Evolutionary conservation across 2,797 vertebrate species (phyloP), one percentile per base, ranked within the genome.

Genomic region (Lacerta bilineata): DNA sequence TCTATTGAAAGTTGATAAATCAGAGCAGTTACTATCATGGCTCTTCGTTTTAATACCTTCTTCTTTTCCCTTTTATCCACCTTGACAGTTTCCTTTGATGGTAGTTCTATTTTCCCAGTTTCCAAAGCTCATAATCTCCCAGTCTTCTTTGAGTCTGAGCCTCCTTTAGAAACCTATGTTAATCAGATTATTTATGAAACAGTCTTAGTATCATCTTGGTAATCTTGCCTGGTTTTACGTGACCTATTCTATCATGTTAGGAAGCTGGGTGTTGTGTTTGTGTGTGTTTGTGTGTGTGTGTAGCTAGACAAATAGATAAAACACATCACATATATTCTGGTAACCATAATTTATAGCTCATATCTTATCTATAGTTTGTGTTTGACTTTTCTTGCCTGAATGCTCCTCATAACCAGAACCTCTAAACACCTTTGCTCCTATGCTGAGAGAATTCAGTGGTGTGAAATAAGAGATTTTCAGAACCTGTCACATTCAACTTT

Each of bases 91-190:
- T 92, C 89, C 93, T 94, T 94, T 95, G 94, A 92, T 90, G 91
- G 89, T 94, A 95, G 93, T 95, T 96, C 93, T 95, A 5, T 93
- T 95, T 93, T 94, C 91, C 91, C 92, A 83, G 46, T 93, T 95
- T 94, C 82, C 17, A 95, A 93, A 94, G 82, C 90, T 93, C 80
- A 18, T 91, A 89, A 93, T 91, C 88, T 93, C 91, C 87, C 93
- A 94, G 93, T 93, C 89, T 61, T 93, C 83, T 94, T 92, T 89
- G 83, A 93, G 88, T 68, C 84, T 87, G 77, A 93, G 84, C 87
- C 89, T 93, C 90, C 90, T 93, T 92, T 90, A 87, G 91, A 92
- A 94, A 86, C 88, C 85, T 5, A 0, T 80, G 87, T 91, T 93
- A 92, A 92, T 94, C 90, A 93, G 91, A 84, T 94, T 95, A 89